Conservation (phyloP, 2,888 invertebrate species). For the Myathropa florea region DNA sequence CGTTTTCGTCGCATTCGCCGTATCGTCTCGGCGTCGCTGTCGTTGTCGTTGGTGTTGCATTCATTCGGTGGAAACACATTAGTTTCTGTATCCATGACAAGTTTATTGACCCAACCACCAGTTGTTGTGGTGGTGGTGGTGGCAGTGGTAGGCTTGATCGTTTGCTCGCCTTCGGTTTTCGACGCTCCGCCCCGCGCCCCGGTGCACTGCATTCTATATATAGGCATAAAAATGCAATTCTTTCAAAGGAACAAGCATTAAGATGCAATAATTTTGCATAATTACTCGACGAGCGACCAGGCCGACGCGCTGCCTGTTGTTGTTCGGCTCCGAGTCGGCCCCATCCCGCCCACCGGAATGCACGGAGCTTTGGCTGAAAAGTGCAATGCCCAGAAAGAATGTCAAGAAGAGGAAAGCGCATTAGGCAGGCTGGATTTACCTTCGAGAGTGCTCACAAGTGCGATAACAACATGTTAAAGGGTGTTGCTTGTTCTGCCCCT, state of each 20-base stretch:
- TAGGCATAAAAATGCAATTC: constrained; percentile 37
- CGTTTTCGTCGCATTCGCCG: constrained; percentile 25
- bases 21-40: background rate
- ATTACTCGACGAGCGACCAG: constrained; percentile 55
- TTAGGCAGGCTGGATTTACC: constrained; percentile 33
- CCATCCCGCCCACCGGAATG: too few relatives aligned
- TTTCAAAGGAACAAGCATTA: constrained; percentile 50
- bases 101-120: constrained; percentile 67
- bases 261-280: constrained; percentile 71
- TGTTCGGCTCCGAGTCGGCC: background rate
- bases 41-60: constrained; percentile 8
- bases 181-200: background rate
- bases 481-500: background rate
- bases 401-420: constrained; percentile 35
- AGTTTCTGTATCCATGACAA: constrained; percentile 68
- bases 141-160: constrained; percentile 11
- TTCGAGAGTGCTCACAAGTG: background rate
- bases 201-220: constrained; percentile 34
- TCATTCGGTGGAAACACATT: constrained; percentile 61
- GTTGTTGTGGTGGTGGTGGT: background rate
- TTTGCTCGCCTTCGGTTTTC: constrained; percentile 51
- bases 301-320: background rate
- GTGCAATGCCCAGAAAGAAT: constrained; percentile 69
- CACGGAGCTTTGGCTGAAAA: constrained; percentile 3
- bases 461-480: constrained; percentile 37